Base-by-base conservation (phyloP, 2,113 vertebrate genomes). In the Maccullochella peelii region DNA sequence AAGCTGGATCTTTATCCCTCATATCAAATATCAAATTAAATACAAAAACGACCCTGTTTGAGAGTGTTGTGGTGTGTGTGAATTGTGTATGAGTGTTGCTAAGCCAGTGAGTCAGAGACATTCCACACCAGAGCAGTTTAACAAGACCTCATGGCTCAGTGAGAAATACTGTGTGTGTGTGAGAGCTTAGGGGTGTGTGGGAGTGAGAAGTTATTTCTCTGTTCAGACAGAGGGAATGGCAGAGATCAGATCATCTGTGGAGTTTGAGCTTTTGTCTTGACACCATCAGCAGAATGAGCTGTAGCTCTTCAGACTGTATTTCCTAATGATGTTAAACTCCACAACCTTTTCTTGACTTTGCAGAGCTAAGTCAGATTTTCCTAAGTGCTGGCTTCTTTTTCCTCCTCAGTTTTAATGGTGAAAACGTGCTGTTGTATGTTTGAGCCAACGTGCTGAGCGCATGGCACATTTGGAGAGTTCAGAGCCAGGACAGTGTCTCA, bases 111-210 rank as follows among this genome's bases (percentile, higher is more conserved):
- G 72, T 89, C 90, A 80, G 59, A 67, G 66, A 47, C 44, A 4
- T 68, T 82, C 40, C 73, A 61, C 78, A 80, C 18, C 54, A 63
- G 25, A 80, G 62, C 67, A 76, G 33, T 85, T 87, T 50, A 87
- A 73, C 72, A 83, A 20, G 14, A 69, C 76, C 62, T 91, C 71
- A 76, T 36, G 65, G 65, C 73, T 89, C 38, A 20, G 79, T 87
- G 90, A 84, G 75, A 94, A 88, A 94, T 93, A 73, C 82, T 55
- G 33, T 0, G 68, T 6, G 77, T 54, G 72, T 73, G 61, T 85
- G 86, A 73, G 80, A 88, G 44, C 63, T 58, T 47, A 49, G 50
- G 50, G 62, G 25, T 54, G 55, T 77, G 36, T 74, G 33, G 61
- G 80, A 73, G 59, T 30, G 52, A 27, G 52, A 23, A 49, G 47